phyloP scores from a whole-genome alignment of 1,140 invertebrate species.

The Carcinoscorpius rotundicauda region DNA sequence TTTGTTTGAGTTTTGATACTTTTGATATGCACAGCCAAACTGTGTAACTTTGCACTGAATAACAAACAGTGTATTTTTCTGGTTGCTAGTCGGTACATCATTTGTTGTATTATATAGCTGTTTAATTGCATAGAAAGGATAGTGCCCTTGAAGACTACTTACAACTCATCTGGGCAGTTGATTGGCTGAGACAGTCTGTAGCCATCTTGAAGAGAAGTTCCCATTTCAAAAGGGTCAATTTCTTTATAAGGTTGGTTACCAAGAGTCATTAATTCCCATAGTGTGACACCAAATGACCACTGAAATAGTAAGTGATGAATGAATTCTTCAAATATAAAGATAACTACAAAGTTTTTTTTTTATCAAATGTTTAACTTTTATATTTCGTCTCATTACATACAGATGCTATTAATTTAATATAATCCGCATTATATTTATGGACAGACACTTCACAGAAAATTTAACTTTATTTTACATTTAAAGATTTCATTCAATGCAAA shows the following conservation, averaged over 20 bases:
- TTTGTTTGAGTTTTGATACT: too few relatives aligned
- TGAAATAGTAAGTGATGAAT: slow-evolving; percentile 34
- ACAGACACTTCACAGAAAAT: too few relatives aligned
- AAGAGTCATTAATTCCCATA: slow-evolving; percentile 88
- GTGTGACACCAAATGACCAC: slow-evolving; percentile 87
- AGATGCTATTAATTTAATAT: background rate
- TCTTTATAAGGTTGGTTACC: slow-evolving; percentile 76
- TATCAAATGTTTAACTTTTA: too few relatives aligned
- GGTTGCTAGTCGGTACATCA: too few relatives aligned
- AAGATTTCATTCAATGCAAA: too few relatives aligned
- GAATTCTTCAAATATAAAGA: slow-evolving; percentile 13
- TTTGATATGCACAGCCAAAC: too few relatives aligned
- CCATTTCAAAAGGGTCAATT: slow-evolving; percentile 83
- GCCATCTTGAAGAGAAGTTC: slow-evolving; percentile 68
- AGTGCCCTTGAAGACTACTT: slow-evolving; percentile 35
- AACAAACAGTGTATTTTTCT: too few relatives aligned
- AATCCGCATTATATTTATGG: too few relatives aligned
- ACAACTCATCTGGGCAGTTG: slow-evolving; percentile 91
- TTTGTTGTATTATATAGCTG: too few relatives aligned
- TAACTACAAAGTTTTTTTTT: slow-evolving; percentile 3
- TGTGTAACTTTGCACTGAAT: too few relatives aligned
- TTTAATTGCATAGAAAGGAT: too few relatives aligned
- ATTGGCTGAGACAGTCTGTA: slow-evolving; percentile 77
- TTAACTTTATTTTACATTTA: too few relatives aligned
- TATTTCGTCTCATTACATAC: background rate